phyloP scores from a whole-genome alignment of 2,888 invertebrate genomes.

The Smittia aterrima region DNA sequence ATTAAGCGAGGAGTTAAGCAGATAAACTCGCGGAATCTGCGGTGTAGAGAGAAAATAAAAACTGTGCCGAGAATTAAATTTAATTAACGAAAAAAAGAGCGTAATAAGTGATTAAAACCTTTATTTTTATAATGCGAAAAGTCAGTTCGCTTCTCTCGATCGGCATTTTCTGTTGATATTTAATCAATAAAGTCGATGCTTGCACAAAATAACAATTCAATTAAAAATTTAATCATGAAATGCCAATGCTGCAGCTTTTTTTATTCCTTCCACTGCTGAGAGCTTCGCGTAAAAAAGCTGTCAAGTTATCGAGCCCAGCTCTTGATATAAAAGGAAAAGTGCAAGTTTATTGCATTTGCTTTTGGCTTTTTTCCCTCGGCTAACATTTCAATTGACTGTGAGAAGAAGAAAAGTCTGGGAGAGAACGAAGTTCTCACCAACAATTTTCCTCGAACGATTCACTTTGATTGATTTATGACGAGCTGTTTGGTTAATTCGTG shows the following conservation, averaged over 20 bases:
- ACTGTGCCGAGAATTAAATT: slow-evolving; percentile 9
- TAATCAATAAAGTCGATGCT: slow-evolving; percentile 40
- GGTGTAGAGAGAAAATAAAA: not conserved
- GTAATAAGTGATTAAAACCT: slow-evolving; percentile 35
- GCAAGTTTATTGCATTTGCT: slow-evolving; percentile 38
- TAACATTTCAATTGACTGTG: slow-evolving; percentile 36
- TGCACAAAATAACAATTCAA: slow-evolving; percentile 36
- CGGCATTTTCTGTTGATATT: not conserved
- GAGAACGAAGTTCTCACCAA: not conserved
- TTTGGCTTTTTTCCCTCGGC: slow-evolving; percentile 15
- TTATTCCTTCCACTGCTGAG: not conserved
- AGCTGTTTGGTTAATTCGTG: slow-evolving; percentile 22
- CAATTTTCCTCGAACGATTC: not conserved
- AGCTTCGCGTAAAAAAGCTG: slow-evolving; percentile 26
- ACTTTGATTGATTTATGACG: slow-evolving; percentile 35
- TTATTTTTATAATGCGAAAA: not conserved
- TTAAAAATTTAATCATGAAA: slow-evolving; percentile 37
- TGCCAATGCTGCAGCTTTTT: slow-evolving; percentile 5
- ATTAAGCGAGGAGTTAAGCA: not conserved
- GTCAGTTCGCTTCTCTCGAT: not conserved
- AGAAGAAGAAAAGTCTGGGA: not conserved
- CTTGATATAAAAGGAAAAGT: slow-evolving; percentile 33
- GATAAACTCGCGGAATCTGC: not conserved
- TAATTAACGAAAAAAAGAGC: slow-evolving; percentile 36
- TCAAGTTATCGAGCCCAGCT: slow-evolving; percentile 23